Base-by-base conservation (phyloP, 2,888 invertebrate genomes). In the Ophion ventricosus region DNA sequence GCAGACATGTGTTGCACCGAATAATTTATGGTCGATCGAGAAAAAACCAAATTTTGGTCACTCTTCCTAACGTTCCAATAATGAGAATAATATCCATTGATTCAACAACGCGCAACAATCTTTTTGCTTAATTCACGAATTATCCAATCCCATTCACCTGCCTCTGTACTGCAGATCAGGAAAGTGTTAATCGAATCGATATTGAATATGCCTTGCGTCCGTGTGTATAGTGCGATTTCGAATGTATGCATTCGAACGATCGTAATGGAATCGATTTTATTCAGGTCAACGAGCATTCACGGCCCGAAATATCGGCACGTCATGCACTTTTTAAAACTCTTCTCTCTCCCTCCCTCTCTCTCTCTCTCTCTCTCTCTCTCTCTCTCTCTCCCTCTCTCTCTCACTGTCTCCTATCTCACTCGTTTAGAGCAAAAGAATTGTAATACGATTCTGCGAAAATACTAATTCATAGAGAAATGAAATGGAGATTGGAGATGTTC, bases 281-380 rank as follows among this genome's bases (percentile, higher is more conserved):
- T 78, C 56, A 69, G 82, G 73, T 82, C 73, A 82, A 66, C 57
- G 82, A 82, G 77, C 77, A 67, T 77, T 59, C 23, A 35, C 35
- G 56, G 20, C 56, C 57, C 61, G 67, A 56, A 73, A 61, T 54
- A n/a, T n/a, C 73, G 69, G 10, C 35, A 17, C 73, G 29, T 43
- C 25, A 35, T 54, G 56, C 11, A 43, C 10, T 43, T 43, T 43
- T 14, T 1, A 43, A 43, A 43, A 43, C 43, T 57, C 8, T 56
- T 17, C 59, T 78, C 69, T 70, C 26, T 4, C 25, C 20, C 54
- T 59, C 59, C 61, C n/a, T 57, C 63, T 11, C 59, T 82, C 63
- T 64, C 26, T 8, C 25, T 26, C 54, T 49, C n/a, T 17, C 26
- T n/a, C 26, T 14, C 25, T 57, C 63, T 17, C 59, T 82, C 69